Evolutionary conservation across 2,797 vertebrate genomes (phyloP), one percentile per base, ranked within the genome.

Genomic region (Enteromius viviparus): DNA sequence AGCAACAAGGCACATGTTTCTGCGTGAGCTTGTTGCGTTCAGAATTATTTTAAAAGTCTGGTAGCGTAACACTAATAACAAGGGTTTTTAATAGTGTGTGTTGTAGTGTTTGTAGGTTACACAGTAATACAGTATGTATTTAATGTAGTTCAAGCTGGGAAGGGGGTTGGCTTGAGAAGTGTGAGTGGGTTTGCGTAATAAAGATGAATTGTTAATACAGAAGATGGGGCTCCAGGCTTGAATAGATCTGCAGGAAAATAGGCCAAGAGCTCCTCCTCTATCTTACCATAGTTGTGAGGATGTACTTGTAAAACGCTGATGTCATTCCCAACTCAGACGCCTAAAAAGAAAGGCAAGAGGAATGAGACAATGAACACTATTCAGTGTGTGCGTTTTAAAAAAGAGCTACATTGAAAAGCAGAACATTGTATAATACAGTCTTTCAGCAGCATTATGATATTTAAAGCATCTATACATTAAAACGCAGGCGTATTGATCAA

Each of bases 221-320:
- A 71, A 83, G 40, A 71, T 62, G 42, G 32, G 29, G 75, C 82
- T 78, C 3, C 53, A 49, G 75, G 82, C 82, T 53, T 78, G 75
- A 78, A 70, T 83, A 62, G 70, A 76, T 85, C 78, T 85, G 51
- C 60, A 42, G 34, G 49, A 72, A 81, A 80, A 49, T 60, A 81
- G 78, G 93, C 93, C 90, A 91, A 47, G 87, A 89, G 86, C 74
- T 71, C 51, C 88, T 89, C 65, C 85, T 84, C 87, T 86, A 90
- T 89, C 92, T 90, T 91, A 90, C 92, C 93, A 93, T 94, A 91
- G 91, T 91, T 88, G 91, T 91, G 82, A 93, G 92, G 91, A 94
- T 93, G 92, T 94, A 94, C 92, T 95, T 94, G 94, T 94, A 93
- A 94, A 94, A 92, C 87, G 93, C 89, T 90, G 92, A 89, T 89